Conservation (phyloP, 2,888 invertebrate species). For the Ophioninae sp. region DNA sequence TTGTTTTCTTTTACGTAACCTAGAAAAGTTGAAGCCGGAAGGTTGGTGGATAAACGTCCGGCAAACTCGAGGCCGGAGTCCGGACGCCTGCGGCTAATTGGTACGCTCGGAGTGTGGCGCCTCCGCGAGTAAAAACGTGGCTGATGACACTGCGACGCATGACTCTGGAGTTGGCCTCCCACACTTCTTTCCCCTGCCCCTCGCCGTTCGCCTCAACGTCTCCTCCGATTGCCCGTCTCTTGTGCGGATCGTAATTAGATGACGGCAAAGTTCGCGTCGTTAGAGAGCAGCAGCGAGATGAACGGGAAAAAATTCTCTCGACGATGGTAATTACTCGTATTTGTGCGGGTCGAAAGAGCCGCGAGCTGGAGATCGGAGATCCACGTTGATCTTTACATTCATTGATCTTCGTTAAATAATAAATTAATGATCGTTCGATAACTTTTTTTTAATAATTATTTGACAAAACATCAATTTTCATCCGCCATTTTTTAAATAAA, state of each 20-base stretch:
- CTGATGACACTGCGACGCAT: slow-evolving; percentile 1
- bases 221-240: not conserved
- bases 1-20: slow-evolving; percentile 10
- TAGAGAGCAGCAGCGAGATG: not conserved
- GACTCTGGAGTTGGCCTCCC: not conserved
- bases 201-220: not conserved
- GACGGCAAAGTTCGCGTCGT: not conserved
- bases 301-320: not conserved
- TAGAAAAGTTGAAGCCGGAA: slow-evolving; percentile 13
- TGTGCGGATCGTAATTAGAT: slow-evolving; percentile 2
- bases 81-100: slow-evolving; percentile 50
- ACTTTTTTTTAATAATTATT: too few species aligned
- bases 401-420: not conserved
- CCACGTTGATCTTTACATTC: not conserved
- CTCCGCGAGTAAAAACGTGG: slow-evolving; percentile 42
- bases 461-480: too few species aligned
- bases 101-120: slow-evolving; percentile 21
- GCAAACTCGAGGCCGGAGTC: slow-evolving; percentile 38
- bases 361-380: not conserved
- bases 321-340: not conserved
- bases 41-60: slow-evolving; percentile 29
- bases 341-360: not conserved
- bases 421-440: too few species aligned
- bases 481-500: too few species aligned
- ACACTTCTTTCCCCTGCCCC: not conserved